phyloP scores from a whole-genome alignment of 2,113 vertebrate genomes.

The Pelvicachromis taeniatus region DNA sequence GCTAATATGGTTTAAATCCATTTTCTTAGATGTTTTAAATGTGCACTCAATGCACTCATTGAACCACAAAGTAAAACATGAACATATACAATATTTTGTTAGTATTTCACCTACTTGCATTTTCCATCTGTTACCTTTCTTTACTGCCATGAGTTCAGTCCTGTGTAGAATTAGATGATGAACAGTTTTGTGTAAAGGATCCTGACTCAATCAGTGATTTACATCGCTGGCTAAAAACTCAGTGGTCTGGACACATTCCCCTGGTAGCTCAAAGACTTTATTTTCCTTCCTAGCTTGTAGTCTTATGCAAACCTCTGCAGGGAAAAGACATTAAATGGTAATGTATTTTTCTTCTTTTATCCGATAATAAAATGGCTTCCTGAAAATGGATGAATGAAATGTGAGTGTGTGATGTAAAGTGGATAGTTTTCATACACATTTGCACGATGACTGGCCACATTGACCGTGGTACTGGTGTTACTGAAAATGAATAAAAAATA shows the following conservation, averaged over 20 bases:
- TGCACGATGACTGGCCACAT: neutral
- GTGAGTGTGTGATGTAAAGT: neutral
- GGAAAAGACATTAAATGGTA: constrained; percentile 24
- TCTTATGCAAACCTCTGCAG: neutral
- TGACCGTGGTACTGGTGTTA: neutral
- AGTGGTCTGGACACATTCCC: constrained; percentile 19
- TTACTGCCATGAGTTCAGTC: neutral
- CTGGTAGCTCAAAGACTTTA: neutral
- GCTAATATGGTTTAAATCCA: neutral
- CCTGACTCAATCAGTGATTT: constrained; percentile 42
- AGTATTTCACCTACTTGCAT: neutral
- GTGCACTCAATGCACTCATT: neutral
- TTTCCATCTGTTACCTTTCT: neutral
- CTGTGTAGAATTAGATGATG: constrained; percentile 30
- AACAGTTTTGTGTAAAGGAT: constrained; percentile 36
- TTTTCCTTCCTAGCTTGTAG: neutral
- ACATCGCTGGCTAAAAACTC: constrained; percentile 13
- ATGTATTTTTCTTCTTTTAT: constrained; percentile 31
- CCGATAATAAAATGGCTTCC: constrained; percentile 9
- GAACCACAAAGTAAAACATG: neutral
- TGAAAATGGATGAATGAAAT: neutral
- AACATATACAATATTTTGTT: neutral
- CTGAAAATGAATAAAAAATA: constrained; percentile 14
- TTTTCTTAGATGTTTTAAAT: neutral
- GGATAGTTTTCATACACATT: neutral